phyloP scores from a whole-genome alignment of 2,888 invertebrate genomes.

The Sphaeridia pumilis region DNA sequence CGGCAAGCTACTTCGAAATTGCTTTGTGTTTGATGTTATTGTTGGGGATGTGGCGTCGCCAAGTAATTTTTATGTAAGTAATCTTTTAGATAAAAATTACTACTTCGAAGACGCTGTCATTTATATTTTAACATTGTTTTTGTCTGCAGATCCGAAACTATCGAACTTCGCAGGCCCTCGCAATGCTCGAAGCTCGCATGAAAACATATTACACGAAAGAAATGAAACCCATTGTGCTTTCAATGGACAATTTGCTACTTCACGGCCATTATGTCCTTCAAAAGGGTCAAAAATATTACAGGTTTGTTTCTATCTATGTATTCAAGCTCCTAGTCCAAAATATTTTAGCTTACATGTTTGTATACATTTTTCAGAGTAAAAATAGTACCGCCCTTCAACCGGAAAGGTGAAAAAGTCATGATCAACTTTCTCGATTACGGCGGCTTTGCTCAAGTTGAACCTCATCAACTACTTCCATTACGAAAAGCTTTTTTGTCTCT shows the following conservation, averaged over 20 bases:
- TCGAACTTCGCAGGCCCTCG: slow-evolving; percentile 7
- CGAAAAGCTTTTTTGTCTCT: slow-evolving; percentile 22
- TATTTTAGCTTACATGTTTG: background rate
- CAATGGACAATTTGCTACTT: slow-evolving; percentile 10
- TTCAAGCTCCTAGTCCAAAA: background rate
- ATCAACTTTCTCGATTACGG: slow-evolving; percentile 27
- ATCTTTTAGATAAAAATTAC: too few species aligned
- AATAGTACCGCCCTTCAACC: slow-evolving; percentile 24
- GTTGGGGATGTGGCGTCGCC: slow-evolving; percentile 11
- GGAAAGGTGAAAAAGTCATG: slow-evolving; percentile 29
- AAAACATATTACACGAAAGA: slow-evolving; percentile 3
- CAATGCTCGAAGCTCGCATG: slow-evolving; percentile 8
- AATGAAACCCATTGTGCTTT: background rate
- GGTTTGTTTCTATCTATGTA: background rate
- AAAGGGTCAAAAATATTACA: slow-evolving; percentile 6
- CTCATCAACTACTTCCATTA: slow-evolving; percentile 22
- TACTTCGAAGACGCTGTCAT: too few species aligned
- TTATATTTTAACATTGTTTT: too few species aligned
- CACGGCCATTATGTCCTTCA: slow-evolving; percentile 10
- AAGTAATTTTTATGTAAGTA: slow-evolving; percentile 12
- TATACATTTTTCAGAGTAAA: slow-evolving; percentile 19
- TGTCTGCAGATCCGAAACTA: slow-evolving; percentile 10
- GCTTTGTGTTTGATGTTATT: slow-evolving; percentile 9
- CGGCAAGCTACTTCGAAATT: slow-evolving; percentile 9
- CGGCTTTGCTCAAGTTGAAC: slow-evolving; percentile 26